Base-by-base conservation (phyloP, 2,113 vertebrate genomes). In the Gymnarchus niloticus region DNA sequence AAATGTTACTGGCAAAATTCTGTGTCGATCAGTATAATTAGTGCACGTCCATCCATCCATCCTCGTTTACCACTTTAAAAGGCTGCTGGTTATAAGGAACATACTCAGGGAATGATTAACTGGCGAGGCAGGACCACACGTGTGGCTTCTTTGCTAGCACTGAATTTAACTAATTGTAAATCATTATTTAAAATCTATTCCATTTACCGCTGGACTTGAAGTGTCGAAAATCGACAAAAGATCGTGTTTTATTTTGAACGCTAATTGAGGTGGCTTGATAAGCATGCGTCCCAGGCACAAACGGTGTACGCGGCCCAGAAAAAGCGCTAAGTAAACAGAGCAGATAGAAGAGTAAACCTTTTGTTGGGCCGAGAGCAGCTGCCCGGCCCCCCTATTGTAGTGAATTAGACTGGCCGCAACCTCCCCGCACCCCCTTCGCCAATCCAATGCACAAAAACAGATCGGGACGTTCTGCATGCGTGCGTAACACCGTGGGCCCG, bases 301-400 rank as follows among this genome's bases (percentile, higher is more conserved):
- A 94, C 94, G 92, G 85, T 41, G 91, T 93, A 91, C 90, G 91
- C 90, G 92, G 94, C 92, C 94, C 92, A 94, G 94, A 92, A 94
- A 94, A 90, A 92, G 94, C 93, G 93, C 94, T 94, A 96, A 97
- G 96, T 96, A 96, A 97, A 98, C 96, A 97, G 93, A 90, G 92
- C 92, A 88, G 91, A 95, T 91, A 92, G 94, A 92, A 94, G 92
- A 96, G 92, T 93, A 92, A 90, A 93, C 93, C 95, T 93, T 97
- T 97, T 97, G 96, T 96, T 92, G 80, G 90, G 76, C 87, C 89
- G 89, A 90, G 91, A 91, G 93, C 95, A 97, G 96, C 96, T 97
- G 96, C 94, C 96, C 95, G 90, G 94, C 94, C 93, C 93, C 93
- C 33, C 94, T 87, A 95, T 97, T 97, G 95, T 98, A 92, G 88